These are phyloP conservation scores for Andrena trimmerana DNA, from an alignment of 2,888 invertebrate species.

Conservation along the genomic window DNA sequence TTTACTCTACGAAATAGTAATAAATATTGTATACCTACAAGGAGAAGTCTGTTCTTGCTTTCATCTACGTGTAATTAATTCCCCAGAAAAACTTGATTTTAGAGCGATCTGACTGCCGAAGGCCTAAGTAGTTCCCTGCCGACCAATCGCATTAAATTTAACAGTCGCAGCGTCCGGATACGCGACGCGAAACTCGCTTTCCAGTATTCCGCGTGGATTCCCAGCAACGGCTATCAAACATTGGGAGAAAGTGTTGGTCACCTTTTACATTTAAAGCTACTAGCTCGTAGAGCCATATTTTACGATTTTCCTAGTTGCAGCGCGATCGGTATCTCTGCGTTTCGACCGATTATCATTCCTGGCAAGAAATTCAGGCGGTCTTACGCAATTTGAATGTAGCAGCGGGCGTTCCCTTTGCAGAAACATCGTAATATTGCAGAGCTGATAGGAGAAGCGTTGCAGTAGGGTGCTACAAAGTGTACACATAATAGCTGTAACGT, in stretches of 20 bases:
- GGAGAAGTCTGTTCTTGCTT: no score
- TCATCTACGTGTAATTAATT: no score
- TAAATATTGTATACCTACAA: no score
- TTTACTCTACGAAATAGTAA: no score
- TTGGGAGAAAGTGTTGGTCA: slow-evolving; percentile 56
- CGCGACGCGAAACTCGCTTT: slow-evolving; percentile 42
- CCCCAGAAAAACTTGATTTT: no score
- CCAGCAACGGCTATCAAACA: slow-evolving; percentile 20
- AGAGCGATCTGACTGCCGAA: no score
- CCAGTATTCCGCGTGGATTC: slow-evolving; percentile 55
- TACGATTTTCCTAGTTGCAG: slow-evolving; percentile 37
- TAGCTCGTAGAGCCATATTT: slow-evolving; percentile 38
- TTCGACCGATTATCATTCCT: slow-evolving; percentile 11
- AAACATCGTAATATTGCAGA: no score
- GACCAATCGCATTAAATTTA: background rate
- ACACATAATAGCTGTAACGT: no score
- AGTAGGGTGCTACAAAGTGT: no score
- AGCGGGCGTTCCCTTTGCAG: background rate
- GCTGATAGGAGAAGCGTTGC: no score
- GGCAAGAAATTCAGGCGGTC: slow-evolving; percentile 10
- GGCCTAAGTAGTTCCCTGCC: no score
- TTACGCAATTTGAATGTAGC: slow-evolving; percentile 20
- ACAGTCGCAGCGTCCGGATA: background rate
- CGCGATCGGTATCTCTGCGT: slow-evolving; percentile 5
- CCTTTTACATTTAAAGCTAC: slow-evolving; percentile 42